Conservation (phyloP, 2,113 vertebrate species). For the Malaclemys terrapin region DNA sequence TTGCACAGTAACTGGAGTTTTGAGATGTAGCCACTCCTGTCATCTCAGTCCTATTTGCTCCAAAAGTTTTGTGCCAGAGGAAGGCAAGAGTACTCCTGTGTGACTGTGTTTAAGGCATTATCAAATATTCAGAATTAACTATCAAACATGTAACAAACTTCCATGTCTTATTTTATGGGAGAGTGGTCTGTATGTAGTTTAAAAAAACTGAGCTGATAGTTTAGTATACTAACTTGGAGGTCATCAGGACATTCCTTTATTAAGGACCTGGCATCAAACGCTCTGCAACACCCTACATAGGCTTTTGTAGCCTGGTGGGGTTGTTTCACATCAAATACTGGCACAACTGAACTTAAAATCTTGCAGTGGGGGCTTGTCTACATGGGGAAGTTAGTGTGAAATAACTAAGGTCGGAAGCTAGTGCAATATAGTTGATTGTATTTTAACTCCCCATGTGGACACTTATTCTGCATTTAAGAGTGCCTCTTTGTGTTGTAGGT, state of each 20-base stretch:
- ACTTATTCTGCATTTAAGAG: neutral
- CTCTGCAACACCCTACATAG: neutral
- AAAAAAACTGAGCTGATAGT: neutral
- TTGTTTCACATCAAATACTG: no score
- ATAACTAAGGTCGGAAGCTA: no score
- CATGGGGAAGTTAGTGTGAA: no score
- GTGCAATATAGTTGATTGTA: no score
- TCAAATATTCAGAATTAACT: neutral
- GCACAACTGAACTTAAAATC: no score
- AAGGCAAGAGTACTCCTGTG: neutral
- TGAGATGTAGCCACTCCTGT: no score
- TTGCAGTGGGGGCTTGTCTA: no score
- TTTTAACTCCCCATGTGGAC: no score
- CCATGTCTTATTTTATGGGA: neutral
- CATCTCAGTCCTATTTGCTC: no score
- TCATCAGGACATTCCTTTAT: no score
- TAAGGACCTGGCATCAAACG: neutral
- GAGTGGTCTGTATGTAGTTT: neutral
- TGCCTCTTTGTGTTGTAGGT: neutral
- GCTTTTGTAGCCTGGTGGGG: no score
- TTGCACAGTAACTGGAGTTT: no score
- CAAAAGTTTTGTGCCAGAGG: neutral
- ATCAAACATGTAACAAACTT: neutral
- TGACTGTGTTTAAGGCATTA: neutral
- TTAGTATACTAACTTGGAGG: neutral